Conservation (phyloP, 1,140 invertebrate species). For the Drosophila tani region DNA sequence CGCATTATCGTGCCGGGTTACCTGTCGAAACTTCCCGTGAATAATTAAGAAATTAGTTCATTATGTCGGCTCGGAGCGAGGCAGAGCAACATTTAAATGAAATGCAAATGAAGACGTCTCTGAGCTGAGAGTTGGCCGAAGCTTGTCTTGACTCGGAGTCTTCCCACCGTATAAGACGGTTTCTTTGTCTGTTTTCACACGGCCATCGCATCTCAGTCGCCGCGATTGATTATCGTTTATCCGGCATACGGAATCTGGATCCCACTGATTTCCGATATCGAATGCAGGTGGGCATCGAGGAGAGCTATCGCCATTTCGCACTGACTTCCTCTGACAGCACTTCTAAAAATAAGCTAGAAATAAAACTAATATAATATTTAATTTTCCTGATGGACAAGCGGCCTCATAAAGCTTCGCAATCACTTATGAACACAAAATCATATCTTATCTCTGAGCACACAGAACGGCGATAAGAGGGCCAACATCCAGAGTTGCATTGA, state of each 20-base stretch:
- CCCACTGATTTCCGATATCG: conserved; percentile 5
- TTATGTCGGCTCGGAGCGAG: conserved; percentile 48
- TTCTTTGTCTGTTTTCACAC: conserved; percentile 36
- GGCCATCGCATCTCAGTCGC: not conserved
- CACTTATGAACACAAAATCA: conserved; percentile 36
- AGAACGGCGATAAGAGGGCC: conserved; percentile 25
- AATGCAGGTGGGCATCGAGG: conserved; percentile 14
- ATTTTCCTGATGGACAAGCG: not conserved
- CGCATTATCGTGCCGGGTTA: conserved; percentile 28
- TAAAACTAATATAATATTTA: conserved; percentile 31
- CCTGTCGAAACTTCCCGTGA: conserved; percentile 65
- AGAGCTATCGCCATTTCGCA: not conserved
- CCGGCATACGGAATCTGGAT: not conserved
- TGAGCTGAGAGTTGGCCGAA: conserved; percentile 3
- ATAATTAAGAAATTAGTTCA: conserved; percentile 78
- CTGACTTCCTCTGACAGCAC: conserved; percentile 1
- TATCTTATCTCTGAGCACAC: conserved; percentile 56
- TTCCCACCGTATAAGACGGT: conserved; percentile 28
- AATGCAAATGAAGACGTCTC: conserved; percentile 62
- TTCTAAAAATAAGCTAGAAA: conserved; percentile 51
- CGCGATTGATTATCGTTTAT: conserved; percentile 24
- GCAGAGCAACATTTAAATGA: conserved; percentile 45
- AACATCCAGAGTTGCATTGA: conserved; percentile 20
- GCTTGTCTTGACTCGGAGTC: conserved; percentile 6
- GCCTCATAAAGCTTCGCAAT: not conserved